These are phyloP conservation scores for Schizopygopsis pylzovi DNA, from an alignment of 2,797 vertebrate genomes.

Conservation along the genomic window DNA sequence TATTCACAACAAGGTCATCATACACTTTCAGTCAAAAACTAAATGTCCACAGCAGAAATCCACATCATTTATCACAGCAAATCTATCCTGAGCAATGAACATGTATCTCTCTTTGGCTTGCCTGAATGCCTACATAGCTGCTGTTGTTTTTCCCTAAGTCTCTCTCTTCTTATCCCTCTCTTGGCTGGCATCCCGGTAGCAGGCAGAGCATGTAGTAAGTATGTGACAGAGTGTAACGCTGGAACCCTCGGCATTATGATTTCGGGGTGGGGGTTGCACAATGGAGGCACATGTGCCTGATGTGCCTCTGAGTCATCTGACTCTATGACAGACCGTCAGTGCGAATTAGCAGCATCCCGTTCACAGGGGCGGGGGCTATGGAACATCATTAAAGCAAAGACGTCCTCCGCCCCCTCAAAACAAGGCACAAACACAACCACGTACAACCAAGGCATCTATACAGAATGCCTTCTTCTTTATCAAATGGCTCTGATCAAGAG, in stretches of 20 bases:
- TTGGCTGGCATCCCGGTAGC: slow-evolving; percentile 49
- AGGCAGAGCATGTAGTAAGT: slow-evolving; percentile 51
- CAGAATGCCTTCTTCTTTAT: slow-evolving; percentile 29
- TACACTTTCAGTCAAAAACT: slow-evolving; percentile 60
- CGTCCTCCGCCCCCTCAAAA: slow-evolving; percentile 44
- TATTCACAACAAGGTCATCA: slow-evolving; percentile 25
- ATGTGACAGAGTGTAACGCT: slow-evolving; percentile 53
- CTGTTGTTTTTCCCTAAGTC: slow-evolving; percentile 20
- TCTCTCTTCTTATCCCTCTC: slow-evolving; percentile 26
- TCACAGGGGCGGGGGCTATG: slow-evolving; percentile 61
- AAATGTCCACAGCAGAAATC: slow-evolving; percentile 58
- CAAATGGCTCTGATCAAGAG: background rate
- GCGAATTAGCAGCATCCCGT: slow-evolving; percentile 66
- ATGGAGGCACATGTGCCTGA: slow-evolving; percentile 69
- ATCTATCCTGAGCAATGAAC: slow-evolving; percentile 64
- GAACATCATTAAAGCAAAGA: slow-evolving; percentile 64
- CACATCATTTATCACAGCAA: slow-evolving; percentile 69
- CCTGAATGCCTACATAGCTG: slow-evolving; percentile 50
- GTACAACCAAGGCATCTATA: background rate
- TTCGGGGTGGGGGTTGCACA: slow-evolving; percentile 36
- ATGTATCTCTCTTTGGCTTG: slow-evolving; percentile 54
- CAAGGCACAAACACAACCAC: slow-evolving; percentile 39
- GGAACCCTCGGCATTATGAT: slow-evolving; percentile 53
- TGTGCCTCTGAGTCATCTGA: slow-evolving; percentile 67
- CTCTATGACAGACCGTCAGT: slow-evolving; percentile 68